Base-by-base conservation (phyloP, 2,888 invertebrate species). In the Quadriops clusia region DNA sequence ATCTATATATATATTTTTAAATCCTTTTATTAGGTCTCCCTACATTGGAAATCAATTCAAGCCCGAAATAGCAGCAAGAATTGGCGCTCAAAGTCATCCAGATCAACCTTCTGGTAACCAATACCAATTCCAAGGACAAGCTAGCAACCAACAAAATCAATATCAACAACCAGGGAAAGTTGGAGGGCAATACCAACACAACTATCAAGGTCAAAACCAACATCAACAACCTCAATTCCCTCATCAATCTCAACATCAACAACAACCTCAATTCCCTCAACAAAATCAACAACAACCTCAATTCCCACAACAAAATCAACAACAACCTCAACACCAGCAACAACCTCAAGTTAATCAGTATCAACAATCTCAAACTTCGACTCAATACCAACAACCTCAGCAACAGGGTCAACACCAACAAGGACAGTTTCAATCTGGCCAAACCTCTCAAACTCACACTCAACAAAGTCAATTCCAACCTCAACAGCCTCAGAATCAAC, bases 231-330 rank as follows among this genome's bases (percentile, higher is more conserved):
- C 24, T 7, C 30, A 33, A 17, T 2, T 33, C 22, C 5, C 13
- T 9, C n/a, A 6, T 6, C 7, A 9, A 10, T 8, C 7, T 24
- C 23, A 26, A 30, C 26, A 14, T 9, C 29, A 34, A 27, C 34
- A 26, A 15, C 32, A 35, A 26, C 31, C 34, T 9, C 30, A 34
- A 29, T 24, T 17, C 8, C 3, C 14, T 13, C 28, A 33, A 21
- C 28, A 10, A 20, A n/a, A n/a, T n/a, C n/a, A n/a, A n/a, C n/a
- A n/a, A n/a, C n/a, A n/a, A n/a, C n/a, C n/a, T n/a, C n/a, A n/a
- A n/a, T n/a, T n/a, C n/a, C n/a, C n/a, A n/a, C n/a, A n/a, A n/a
- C n/a, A n/a, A n/a, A n/a, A n/a, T n/a, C n/a, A n/a, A n/a, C n/a
- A n/a, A n/a, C n/a, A n/a, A n/a, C n/a, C n/a, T n/a, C n/a, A n/a